Conservation (phyloP, 2,888 invertebrate genomes). For the Ophion ventricosus region DNA sequence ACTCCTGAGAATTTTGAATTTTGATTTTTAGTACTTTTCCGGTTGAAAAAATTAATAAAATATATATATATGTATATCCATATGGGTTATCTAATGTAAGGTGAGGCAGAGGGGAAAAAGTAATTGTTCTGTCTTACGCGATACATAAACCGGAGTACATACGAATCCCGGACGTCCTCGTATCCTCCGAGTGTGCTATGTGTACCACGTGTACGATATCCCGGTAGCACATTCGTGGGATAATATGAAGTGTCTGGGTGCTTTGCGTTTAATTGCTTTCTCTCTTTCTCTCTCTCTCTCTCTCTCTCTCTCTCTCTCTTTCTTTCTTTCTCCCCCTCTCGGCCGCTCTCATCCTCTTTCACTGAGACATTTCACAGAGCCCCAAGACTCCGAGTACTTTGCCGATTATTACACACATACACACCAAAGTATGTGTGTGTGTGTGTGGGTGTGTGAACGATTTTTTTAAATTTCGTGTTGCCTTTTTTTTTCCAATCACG, state of each 20-base stretch:
- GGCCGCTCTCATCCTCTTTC: neutral
- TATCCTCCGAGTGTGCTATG: constrained; percentile 14
- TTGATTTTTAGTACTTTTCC: neutral
- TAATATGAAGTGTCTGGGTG: constrained; percentile 40
- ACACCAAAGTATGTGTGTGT: neutral
- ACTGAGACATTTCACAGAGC: neutral
- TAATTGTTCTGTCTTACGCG: constrained; percentile 60
- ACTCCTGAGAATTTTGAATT: neutral
- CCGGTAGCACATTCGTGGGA: constrained; percentile 62
- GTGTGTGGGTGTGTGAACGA: neutral
- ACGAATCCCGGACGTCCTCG: constrained; percentile 55
- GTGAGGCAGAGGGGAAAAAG: constrained; percentile 44
- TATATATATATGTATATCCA: neutral
- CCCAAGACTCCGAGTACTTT: neutral
- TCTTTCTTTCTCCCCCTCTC: neutral
- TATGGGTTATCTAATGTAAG: neutral
- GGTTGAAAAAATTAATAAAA: neutral
- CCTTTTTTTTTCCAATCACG: constrained; percentile 11
- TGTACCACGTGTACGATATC: constrained; percentile 8
- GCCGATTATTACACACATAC: neutral
- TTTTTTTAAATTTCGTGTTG: neutral
- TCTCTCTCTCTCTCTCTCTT: neutral
- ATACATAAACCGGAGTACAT: constrained; percentile 9
- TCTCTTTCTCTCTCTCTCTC: constrained; percentile 25
- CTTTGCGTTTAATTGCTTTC: constrained; percentile 65